Percentiles rank a stretch among this genome's conserved stretches.
phyloP scores from a whole-genome alignment of 2,797 vertebrate species.

The Falco novaeseelandiae region DNA sequence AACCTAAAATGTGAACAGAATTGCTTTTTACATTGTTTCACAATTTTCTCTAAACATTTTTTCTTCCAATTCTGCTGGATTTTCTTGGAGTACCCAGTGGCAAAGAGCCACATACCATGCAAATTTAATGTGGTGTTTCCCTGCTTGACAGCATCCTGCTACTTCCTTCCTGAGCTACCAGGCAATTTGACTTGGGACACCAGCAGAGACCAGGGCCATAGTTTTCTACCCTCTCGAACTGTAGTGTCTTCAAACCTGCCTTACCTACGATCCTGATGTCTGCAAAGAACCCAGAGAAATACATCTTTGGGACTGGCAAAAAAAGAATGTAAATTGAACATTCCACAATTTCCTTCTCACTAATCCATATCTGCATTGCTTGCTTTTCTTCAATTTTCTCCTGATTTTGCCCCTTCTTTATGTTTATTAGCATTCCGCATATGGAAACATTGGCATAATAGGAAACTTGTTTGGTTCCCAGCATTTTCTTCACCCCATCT shows the following conservation, averaged over 20 bases:
- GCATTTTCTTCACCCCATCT: background rate
- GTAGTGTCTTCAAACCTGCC: background rate
- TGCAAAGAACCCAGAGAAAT: background rate
- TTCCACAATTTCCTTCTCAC: background rate
- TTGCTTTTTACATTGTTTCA: background rate
- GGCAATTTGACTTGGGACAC: background rate
- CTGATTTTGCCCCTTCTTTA: background rate
- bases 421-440: background rate
- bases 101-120: background rate
- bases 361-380: background rate
- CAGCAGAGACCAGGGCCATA: background rate
- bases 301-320: background rate
- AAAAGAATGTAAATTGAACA: rapidly evolving
- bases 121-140: background rate
- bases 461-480: background rate
- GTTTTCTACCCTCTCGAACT: background rate
- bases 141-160: background rate
- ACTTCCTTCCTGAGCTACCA: background rate
- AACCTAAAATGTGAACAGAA: background rate
- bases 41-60: background rate
- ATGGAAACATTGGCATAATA: background rate
- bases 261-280: background rate
- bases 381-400: background rate
- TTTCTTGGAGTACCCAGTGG: background rate
- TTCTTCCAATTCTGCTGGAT: background rate